Conservation (phyloP, 1,140 invertebrate species). For the Solenopsis invicta region DNA sequence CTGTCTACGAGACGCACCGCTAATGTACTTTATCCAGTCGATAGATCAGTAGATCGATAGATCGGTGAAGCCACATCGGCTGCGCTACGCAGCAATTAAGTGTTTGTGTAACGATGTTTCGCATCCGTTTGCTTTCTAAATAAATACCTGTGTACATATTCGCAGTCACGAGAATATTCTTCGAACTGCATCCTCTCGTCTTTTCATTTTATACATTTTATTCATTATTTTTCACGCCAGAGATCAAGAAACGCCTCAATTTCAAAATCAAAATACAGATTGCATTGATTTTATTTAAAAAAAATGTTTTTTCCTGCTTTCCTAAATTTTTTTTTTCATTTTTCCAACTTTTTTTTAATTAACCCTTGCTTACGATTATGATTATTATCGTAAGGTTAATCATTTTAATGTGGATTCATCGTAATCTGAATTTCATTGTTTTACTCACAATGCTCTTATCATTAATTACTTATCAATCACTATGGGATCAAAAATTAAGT, state of each 20-base stretch:
- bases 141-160: conserved; percentile 80
- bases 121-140: conserved; percentile 79
- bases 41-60: conserved; percentile 66
- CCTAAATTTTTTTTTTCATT: conserved; percentile 8
- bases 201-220: conserved; percentile 19
- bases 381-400: background rate
- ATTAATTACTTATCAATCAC: conserved; percentile 20
- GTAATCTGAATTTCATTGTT: background rate
- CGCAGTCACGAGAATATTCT: conserved; percentile 47
- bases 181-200: conserved; percentile 50
- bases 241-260: background rate
- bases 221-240: conserved; percentile 8
- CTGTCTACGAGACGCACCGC: conserved; percentile 69
- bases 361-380: conserved; percentile 7
- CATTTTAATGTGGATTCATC: background rate
- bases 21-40: conserved; percentile 68
- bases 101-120: conserved; percentile 84
- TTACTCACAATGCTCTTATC: background rate
- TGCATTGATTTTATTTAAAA: background rate
- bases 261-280: background rate
- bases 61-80: conserved; percentile 56
- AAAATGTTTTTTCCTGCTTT: background rate
- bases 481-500: background rate
- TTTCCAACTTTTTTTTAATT: conserved; percentile 32
- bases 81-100: conserved; percentile 77